Evolutionary conservation across 2,888 invertebrate species (phyloP), one percentile per base, ranked within the genome.

Genomic region (Nymphalis c-album): DNA sequence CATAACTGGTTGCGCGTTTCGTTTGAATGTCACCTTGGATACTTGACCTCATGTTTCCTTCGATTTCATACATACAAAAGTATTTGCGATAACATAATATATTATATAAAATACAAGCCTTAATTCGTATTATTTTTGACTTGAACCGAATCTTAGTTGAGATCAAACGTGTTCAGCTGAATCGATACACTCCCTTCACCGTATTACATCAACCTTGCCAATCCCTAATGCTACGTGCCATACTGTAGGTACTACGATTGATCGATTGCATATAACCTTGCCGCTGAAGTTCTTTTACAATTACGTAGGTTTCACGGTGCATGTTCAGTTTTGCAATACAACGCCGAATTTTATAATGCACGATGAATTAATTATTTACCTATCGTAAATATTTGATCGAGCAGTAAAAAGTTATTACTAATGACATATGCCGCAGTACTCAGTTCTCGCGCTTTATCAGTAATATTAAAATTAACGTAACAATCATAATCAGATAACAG

Each of bases 21-120:
- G 67, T 71, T 63, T 71, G 67, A 72, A 72, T 72, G 71, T 71
- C 72, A 71, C 69, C 72, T 72, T 72, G 69, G 62, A 69, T 67
- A 60, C 47, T 69, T 62, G 64, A 69, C 69, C 69, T 69, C 62
- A 63, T 60, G 67, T 69, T 64, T 71, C 69, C 69, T 71, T 67
- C 55, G 60, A 59, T 67, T 71, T 71, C 59, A 47, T 67, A 64
- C 64, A 67, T 57, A 51, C 47, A 57, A 18, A 40, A 40, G 26
- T 61, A 45, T 60, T 40, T 60, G 51, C 57, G 16, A 58, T 57
- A 63, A 31, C 59, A 53, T 35, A 67, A 40, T 40, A 40, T 13
- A 40, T 40, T 13, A 40, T 63, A 45, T 31, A 31, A 50, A 45
- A n/a, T 51, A 46, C 6, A 22, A 26, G 17, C 16, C 26, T 7